Evolutionary conservation across 1,140 invertebrate genomes (phyloP).

Genomic region (Trachymyrmex septentrionalis): DNA sequence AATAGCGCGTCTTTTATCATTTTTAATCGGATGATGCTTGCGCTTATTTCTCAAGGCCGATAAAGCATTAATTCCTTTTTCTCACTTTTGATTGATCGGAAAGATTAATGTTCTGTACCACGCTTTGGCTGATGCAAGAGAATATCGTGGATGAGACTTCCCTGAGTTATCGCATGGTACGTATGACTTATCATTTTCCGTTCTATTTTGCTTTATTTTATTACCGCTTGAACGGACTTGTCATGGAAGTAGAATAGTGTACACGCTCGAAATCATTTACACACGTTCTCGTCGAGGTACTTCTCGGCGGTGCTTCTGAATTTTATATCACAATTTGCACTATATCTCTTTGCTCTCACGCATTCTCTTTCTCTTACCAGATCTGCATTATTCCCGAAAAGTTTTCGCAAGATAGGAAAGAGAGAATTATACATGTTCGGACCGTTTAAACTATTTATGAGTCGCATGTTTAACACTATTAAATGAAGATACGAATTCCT

Average conservation of each 20-base stretch:
- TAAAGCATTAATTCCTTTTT: slow-evolving; percentile 75
- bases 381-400: slow-evolving; percentile 34
- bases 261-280: slow-evolving; percentile 44
- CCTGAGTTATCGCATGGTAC: slow-evolving; percentile 83
- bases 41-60: slow-evolving; percentile 75
- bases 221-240: slow-evolving; percentile 55
- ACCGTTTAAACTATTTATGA: neutral
- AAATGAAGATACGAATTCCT: neutral
- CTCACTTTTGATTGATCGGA: slow-evolving; percentile 78
- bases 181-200: slow-evolving; percentile 79
- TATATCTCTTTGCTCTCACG: slow-evolving; percentile 22
- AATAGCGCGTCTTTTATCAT: slow-evolving; percentile 56
- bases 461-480: neutral
- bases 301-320: slow-evolving; percentile 36
- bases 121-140: slow-evolving; percentile 83
- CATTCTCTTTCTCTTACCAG: slow-evolving; percentile 21
- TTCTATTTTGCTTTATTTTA: slow-evolving; percentile 72
- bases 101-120: slow-evolving; percentile 81
- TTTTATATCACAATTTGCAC: slow-evolving; percentile 46
- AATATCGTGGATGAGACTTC: slow-evolving; percentile 78
- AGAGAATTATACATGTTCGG: neutral
- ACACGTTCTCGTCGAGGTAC: slow-evolving; percentile 14
- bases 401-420: neutral
- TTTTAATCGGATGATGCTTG: slow-evolving; percentile 74
- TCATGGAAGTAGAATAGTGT: slow-evolving; percentile 56